Evolutionary conservation across 2,888 invertebrate genomes (phyloP).

Genomic region (Eristalis tenax): DNA sequence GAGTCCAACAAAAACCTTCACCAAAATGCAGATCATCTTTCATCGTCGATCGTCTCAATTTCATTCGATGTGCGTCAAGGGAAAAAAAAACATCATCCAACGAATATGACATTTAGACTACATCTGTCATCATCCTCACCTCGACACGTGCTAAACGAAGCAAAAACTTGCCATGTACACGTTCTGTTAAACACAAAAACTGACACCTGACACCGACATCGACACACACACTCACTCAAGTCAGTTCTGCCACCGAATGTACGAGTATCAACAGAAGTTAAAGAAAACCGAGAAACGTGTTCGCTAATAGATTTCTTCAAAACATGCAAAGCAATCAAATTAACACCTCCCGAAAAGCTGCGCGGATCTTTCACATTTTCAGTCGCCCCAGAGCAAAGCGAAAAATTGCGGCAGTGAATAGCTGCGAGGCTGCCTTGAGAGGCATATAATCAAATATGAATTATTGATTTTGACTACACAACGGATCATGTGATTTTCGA

Average conservation of each 20-base stretch:
- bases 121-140: neutral
- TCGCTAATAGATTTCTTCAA: neutral
- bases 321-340: conserved; percentile 14
- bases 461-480: neutral
- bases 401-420: neutral
- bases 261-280: neutral
- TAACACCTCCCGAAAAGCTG: neutral
- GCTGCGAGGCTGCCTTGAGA: neutral
- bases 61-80: neutral
- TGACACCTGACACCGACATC: neutral
- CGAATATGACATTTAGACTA: neutral
- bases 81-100: neutral
- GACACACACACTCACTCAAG: neutral
- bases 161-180: neutral
- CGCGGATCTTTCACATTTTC: neutral
- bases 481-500: neutral
- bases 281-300: conserved; percentile 1
- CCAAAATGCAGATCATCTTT: no score
- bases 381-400: neutral
- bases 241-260: neutral
- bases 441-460: neutral
- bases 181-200: neutral
- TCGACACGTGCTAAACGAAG: neutral
- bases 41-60: neutral
- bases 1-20: no score